phyloP scores from a whole-genome alignment of 2,888 invertebrate genomes.

The Pseudoips prasinana region DNA sequence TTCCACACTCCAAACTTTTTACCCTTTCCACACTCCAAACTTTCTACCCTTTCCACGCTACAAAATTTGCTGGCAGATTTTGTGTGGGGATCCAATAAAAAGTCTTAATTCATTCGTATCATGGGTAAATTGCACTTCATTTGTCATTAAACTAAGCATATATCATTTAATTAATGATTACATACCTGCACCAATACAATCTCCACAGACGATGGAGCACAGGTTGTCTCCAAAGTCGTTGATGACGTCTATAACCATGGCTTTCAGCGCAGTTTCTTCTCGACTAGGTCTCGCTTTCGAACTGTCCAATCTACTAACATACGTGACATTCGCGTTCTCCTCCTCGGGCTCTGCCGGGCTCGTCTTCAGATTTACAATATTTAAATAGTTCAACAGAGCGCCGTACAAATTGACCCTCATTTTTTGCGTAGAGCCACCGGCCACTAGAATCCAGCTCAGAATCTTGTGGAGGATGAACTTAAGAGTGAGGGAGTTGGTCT shows the following conservation, averaged over 20 bases:
- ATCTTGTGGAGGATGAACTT: conserved; percentile 89
- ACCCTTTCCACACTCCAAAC: too few relatives aligned
- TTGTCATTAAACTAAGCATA: too few relatives aligned
- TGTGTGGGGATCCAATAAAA: too few relatives aligned
- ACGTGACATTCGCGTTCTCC: conserved; percentile 67
- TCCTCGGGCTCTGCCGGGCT: conserved; percentile 61
- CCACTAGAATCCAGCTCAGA: conserved; percentile 91
- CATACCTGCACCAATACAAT: conserved; percentile 86
- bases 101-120: too few relatives aligned
- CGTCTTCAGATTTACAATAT: conserved; percentile 84
- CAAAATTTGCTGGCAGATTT: too few relatives aligned
- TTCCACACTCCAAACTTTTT: too few relatives aligned
- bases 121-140: too few relatives aligned
- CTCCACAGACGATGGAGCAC: conserved; percentile 90
- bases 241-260: conserved; percentile 76
- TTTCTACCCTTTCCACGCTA: too few relatives aligned
- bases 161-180: too few relatives aligned
- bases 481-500: conserved; percentile 84
- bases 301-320: conserved; percentile 85
- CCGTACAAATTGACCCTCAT: conserved; percentile 94
- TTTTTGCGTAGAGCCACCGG: conserved; percentile 91
- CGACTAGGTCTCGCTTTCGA: conserved; percentile 56
- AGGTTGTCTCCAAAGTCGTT: conserved; percentile 90
- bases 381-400: conserved; percentile 89
- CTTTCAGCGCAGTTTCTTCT: conserved; percentile 63